Percentiles rank a stretch among this genome's conserved stretches.
Evolutionary conservation across 1,140 invertebrate genomes (phyloP).

Genomic region (Laodelphax striatellus): DNA sequence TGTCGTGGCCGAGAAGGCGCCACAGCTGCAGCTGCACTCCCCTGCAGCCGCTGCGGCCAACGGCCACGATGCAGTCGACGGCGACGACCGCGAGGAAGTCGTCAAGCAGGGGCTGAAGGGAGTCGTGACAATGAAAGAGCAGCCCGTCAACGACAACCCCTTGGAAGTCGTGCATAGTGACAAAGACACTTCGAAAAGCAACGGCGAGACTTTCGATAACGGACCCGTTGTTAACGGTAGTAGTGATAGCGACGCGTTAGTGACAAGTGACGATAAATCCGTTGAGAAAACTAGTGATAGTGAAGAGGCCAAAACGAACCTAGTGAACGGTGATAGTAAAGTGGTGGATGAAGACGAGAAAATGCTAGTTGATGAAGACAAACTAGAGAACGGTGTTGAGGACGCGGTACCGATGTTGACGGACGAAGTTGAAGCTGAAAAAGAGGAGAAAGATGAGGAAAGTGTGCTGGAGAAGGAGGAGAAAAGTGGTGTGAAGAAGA

Average conservation of each 20-base stretch:
- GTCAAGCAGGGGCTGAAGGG: neutral
- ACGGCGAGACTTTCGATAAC: neutral
- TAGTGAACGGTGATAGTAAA: neutral
- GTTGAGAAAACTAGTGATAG: neutral
- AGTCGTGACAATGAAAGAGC: neutral
- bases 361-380: neutral
- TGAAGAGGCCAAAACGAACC: neutral
- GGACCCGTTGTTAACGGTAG: neutral
- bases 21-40: neutral
- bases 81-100: neutral
- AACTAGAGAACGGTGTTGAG: conserved; percentile 1
- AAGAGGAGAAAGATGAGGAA: neutral
- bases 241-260: too few relatives aligned
- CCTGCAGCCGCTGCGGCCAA: conserved; percentile 2
- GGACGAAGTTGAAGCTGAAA: neutral
- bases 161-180: neutral
- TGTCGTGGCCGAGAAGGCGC: conserved; percentile 12
- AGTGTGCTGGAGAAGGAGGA: neutral
- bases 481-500: neutral
- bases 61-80: neutral
- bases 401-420: neutral
- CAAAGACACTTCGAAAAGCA: neutral
- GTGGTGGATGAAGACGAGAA: neutral
- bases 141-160: neutral
- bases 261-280: too few relatives aligned